Conservation (phyloP, 2,113 vertebrate species). For the Leucopternis melanops region DNA sequence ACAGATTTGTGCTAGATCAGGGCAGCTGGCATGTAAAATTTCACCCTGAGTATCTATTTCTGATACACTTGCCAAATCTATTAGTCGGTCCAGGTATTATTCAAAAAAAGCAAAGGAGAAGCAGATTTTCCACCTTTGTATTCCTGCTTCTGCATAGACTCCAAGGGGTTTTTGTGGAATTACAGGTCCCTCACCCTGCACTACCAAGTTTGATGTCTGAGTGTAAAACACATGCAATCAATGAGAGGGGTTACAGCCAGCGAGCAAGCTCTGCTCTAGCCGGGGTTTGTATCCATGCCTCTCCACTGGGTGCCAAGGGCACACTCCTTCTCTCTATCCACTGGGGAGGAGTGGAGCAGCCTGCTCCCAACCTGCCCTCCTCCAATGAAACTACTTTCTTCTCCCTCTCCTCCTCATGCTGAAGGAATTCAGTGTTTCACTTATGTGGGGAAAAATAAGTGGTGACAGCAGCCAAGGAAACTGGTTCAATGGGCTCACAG, state of each 20-base stretch:
- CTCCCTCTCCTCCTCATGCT: not conserved
- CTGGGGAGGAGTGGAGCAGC: not conserved
- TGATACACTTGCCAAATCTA: not conserved
- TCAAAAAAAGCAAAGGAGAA: not conserved
- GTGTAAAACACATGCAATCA: not conserved
- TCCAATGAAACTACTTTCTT: not conserved
- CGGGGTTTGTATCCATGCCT: not conserved
- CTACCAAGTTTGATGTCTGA: not conserved
- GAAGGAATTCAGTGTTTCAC: not conserved
- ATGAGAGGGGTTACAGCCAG: not conserved
- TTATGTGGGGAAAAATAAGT: not conserved
- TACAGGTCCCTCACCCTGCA: not conserved
- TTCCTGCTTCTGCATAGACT: not conserved
- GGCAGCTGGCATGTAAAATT: not conserved
- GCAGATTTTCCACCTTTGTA: not conserved
- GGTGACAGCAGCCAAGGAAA: not conserved
- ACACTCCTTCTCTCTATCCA: not conserved
- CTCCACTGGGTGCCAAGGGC: not conserved
- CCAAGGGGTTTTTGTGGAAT: not conserved
- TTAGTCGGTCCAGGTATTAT: not conserved
- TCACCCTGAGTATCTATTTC: not conserved
- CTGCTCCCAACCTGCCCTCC: not conserved
- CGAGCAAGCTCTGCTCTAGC: not conserved
- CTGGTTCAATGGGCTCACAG: not conserved
- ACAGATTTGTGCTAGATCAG: not conserved